Evolutionary conservation across 2,888 invertebrate species (phyloP).

Genomic region (Sphecodes monilicornis): DNA sequence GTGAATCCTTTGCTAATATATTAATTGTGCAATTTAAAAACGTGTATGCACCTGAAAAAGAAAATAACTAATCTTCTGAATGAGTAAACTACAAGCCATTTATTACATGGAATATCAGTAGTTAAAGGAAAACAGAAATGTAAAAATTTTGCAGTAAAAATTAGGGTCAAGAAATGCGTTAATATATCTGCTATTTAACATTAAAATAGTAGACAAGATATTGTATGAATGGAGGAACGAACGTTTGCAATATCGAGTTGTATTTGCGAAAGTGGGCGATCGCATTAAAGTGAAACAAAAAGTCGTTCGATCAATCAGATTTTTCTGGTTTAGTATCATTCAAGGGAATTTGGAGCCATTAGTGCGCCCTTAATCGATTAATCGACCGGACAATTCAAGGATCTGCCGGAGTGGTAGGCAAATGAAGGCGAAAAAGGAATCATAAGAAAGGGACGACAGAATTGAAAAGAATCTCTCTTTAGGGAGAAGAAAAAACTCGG

Average conservation of each 20-base stretch:
- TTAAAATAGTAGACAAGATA: background rate
- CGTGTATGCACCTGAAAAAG: too few species aligned
- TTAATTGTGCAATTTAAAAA: too few species aligned
- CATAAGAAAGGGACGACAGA: slow-evolving; percentile 46
- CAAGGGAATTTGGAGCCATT: slow-evolving; percentile 46
- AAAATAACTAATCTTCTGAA: too few species aligned
- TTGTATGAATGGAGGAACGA: background rate
- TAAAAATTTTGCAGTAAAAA: too few species aligned
- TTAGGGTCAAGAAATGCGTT: too few species aligned
- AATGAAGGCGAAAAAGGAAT: slow-evolving; percentile 44
- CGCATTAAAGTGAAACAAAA: slow-evolving; percentile 6
- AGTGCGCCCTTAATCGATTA: slow-evolving; percentile 47
- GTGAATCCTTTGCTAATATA: too few species aligned
- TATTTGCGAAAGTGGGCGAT: background rate
- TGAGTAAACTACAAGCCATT: too few species aligned
- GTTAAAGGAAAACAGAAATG: too few species aligned
- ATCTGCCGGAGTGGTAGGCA: slow-evolving; percentile 39
- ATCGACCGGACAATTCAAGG: slow-evolving; percentile 47
- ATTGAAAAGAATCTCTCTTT: slow-evolving; percentile 57
- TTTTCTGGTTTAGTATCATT: slow-evolving; percentile 26
- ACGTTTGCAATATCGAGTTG: background rate
- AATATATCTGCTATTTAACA: too few species aligned
- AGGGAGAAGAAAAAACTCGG: slow-evolving; percentile 56
- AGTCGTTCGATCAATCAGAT: slow-evolving; percentile 11
- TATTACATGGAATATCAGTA: too few species aligned